phyloP scores from a whole-genome alignment of 2,113 vertebrate genomes.

The Phylloscopus trochilus region DNA sequence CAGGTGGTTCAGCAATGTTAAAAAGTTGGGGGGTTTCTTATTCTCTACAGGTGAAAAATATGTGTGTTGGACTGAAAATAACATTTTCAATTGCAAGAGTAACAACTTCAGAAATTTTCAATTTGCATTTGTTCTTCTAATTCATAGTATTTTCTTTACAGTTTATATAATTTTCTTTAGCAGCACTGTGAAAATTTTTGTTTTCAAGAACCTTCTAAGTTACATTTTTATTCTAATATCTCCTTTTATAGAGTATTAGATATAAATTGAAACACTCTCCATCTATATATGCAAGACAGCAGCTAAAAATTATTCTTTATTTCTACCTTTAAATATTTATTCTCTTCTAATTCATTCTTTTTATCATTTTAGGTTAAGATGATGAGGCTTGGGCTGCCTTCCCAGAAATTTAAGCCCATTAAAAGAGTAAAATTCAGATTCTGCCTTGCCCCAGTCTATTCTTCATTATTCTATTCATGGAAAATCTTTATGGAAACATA shows the following conservation, averaged over 20 bases:
- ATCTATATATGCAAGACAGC: background rate
- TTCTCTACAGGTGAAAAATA: background rate
- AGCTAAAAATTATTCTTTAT: background rate
- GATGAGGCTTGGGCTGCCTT: background rate
- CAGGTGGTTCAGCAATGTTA: background rate
- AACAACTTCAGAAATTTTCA: background rate
- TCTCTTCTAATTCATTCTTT: background rate
- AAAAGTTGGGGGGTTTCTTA: background rate
- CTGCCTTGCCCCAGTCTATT: background rate
- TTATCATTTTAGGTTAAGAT: background rate
- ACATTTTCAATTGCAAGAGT: background rate
- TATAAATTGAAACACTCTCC: background rate
- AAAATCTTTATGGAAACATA: background rate
- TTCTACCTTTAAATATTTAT: background rate
- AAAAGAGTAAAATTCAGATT: background rate
- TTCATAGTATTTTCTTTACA: background rate
- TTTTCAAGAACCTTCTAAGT: background rate
- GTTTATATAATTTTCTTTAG: background rate
- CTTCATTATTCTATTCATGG: background rate
- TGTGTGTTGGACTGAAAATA: background rate
- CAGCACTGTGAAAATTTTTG: background rate
- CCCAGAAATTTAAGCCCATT: background rate
- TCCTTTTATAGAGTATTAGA: background rate
- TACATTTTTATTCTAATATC: background rate
- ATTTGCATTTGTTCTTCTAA: background rate